Percentiles rank a stretch among this genome's conserved stretches.
Evolutionary conservation across 53 echinoderm and acorn worm species (phyloP).

Genomic region (Paracentrotus lividus): DNA sequence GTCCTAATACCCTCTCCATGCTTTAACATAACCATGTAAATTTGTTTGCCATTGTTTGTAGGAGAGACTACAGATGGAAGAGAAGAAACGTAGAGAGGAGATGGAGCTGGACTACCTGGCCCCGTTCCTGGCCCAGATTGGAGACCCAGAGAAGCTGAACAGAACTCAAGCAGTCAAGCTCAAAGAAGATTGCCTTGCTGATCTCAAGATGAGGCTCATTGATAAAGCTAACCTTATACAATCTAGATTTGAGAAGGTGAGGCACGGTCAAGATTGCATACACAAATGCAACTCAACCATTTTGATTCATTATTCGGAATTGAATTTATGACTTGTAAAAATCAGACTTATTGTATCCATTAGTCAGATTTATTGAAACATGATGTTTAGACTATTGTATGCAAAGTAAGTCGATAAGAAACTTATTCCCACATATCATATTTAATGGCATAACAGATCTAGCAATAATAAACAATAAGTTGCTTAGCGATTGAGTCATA

Average conservation of each 20-base stretch:
- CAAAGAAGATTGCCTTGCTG: slow-evolving; percentile 96
- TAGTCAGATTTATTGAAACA: not conserved
- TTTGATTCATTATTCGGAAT: not conserved
- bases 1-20: too few species aligned
- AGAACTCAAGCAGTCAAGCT: slow-evolving; percentile 91
- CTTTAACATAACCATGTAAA: not conserved
- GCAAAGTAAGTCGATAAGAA: not conserved
- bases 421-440: not conserved
- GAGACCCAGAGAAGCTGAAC: slow-evolving; percentile 94
- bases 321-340: not conserved
- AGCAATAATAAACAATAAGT: too few species aligned
- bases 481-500: not conserved
- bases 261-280: not conserved
- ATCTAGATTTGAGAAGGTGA: slow-evolving; percentile 98
- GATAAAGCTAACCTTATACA: slow-evolving; percentile 99
- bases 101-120: slow-evolving; percentile 99
- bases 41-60: slow-evolving; percentile 41
- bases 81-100: slow-evolving; percentile 99
- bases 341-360: not conserved
- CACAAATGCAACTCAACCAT: not conserved
- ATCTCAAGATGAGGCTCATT: slow-evolving; percentile 98
- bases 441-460: not conserved
- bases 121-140: slow-evolving; percentile 98
- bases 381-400: not conserved
- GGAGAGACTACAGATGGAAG: slow-evolving; percentile 97